A percentile compares a stretch with the other conserved stretches of the same genome.
Conservation (phyloP, 2,797 vertebrate species). For the Coluber constrictor region DNA sequence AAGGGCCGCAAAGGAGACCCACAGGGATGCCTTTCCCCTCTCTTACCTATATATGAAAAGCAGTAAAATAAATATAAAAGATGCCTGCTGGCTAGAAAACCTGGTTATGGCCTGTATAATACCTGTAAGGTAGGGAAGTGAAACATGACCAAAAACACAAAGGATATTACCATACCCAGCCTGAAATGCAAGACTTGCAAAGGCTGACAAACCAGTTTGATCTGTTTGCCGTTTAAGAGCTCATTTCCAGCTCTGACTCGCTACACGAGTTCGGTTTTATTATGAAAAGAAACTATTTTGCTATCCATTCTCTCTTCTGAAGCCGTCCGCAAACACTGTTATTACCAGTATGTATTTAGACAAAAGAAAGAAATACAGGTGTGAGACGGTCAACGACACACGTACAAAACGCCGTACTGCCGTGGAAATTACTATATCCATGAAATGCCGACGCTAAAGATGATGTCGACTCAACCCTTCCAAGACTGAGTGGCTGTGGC, state of each 20-base stretch:
- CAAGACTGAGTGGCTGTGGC: too few species aligned
- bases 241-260: not conserved
- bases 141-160: not conserved
- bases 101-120: rapidly evolving
- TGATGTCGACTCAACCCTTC: too few species aligned
- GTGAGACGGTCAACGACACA: not conserved
- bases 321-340: not conserved
- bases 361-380: not conserved
- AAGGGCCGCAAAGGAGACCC: not conserved
- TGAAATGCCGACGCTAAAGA: not conserved
- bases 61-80: not conserved
- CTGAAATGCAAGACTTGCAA: not conserved
- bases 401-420: not conserved
- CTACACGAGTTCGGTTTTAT: not conserved
- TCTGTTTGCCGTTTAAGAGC: slow-evolving; percentile 22
- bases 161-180: not conserved
- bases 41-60: not conserved
- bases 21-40: not conserved
- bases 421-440: not conserved
- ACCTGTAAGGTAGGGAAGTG: not conserved
- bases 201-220: slow-evolving; percentile 43
- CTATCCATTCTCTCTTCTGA: slow-evolving; percentile 35
- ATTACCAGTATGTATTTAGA: not conserved
- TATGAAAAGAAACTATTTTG: slow-evolving; percentile 3
- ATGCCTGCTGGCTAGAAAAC: not conserved